A percentile compares a stretch with the other conserved stretches of the same genome.
Conservation (phyloP, 2,113 vertebrate genomes). For the Grallaria varia region DNA sequence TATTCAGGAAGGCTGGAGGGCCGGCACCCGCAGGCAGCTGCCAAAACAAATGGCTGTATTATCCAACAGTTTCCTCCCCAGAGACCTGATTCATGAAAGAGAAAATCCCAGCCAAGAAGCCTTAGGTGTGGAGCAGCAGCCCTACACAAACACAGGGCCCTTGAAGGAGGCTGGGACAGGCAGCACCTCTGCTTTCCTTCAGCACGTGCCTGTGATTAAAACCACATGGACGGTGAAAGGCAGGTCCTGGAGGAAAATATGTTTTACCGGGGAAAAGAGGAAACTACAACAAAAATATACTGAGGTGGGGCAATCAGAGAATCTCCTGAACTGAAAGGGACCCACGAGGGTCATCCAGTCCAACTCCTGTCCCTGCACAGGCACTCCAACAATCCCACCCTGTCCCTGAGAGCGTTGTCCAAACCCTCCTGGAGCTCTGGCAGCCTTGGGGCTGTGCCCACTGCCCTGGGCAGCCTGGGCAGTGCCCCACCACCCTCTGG, state of each 20-base stretch:
- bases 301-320: neutral
- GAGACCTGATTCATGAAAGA: neutral
- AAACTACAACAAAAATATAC: neutral
- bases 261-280: neutral
- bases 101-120: neutral
- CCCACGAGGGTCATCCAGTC: too few species aligned
- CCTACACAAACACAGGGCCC: neutral
- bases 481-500: neutral
- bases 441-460: neutral
- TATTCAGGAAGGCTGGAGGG: neutral
- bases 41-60: conserved; percentile 34
- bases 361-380: neutral
- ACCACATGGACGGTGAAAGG: neutral
- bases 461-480: neutral
- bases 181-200: neutral
- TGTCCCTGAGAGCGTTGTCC: neutral
- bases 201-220: neutral
- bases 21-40: neutral
- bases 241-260: neutral
- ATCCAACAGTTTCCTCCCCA: conserved; percentile 4
- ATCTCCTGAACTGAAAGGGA: neutral
- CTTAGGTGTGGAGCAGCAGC: neutral
- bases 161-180: neutral
- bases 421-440: neutral
- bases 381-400: neutral